Percentiles rank a stretch among this genome's conserved stretches.
phyloP scores from a whole-genome alignment of 2,888 invertebrate species.

The Cantharis rustica region DNA sequence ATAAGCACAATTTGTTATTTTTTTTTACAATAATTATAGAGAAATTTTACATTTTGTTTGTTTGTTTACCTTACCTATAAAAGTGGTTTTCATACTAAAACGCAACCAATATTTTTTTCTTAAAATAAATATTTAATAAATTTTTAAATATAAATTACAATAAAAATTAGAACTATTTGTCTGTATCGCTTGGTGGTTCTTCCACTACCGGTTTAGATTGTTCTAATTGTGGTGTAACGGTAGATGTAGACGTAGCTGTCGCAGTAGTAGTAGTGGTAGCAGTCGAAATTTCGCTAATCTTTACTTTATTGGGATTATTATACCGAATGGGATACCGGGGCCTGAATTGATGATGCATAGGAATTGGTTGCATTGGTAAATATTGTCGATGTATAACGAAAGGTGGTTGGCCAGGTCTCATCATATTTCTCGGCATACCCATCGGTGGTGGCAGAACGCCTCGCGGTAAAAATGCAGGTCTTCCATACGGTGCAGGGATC shows the following conservation, averaged over 20 bases:
- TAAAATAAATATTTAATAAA: not conserved
- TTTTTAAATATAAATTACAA: not conserved
- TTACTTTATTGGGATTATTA: slow-evolving; percentile 7
- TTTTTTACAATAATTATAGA: not conserved
- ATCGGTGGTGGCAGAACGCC: slow-evolving; percentile 11
- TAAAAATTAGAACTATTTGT: not conserved
- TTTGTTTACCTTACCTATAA: not conserved
- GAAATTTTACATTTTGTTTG: not conserved
- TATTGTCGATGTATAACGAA: slow-evolving; percentile 10
- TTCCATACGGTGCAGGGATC: slow-evolving; percentile 14
- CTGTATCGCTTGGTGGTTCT: not conserved
- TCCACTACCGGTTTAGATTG: not conserved
- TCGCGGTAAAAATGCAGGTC: slow-evolving; percentile 21
- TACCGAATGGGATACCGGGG: slow-evolving; percentile 5
- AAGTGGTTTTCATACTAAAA: no score
- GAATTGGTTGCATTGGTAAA: slow-evolving; percentile 13
- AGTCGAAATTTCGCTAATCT: not conserved
- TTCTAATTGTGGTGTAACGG: not conserved
- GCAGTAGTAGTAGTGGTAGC: not conserved
- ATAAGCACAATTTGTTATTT: not conserved
- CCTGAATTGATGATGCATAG: slow-evolving; percentile 10
- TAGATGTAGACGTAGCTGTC: not conserved
- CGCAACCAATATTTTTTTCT: no score
- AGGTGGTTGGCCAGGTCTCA: slow-evolving; percentile 13
- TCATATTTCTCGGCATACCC: slow-evolving; percentile 5